Conservation (phyloP, 2,797 vertebrate species). For the Macrochelys suwanniensis region DNA sequence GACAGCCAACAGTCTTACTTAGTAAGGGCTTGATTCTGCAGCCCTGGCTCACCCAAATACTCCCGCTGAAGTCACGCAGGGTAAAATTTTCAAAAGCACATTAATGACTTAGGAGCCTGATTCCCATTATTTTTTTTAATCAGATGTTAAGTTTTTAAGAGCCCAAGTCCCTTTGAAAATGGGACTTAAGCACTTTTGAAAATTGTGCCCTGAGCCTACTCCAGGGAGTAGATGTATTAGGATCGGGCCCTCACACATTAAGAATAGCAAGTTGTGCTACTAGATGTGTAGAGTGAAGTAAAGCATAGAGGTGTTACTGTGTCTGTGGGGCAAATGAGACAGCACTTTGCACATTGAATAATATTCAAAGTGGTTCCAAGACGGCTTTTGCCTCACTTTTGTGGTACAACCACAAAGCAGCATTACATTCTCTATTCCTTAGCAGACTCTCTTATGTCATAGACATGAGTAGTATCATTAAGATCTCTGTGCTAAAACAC, state of each 20-base stretch:
- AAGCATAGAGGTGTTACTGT: not conserved
- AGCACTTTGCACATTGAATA: not conserved
- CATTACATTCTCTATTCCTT: not conserved
- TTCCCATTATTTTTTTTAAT: not conserved
- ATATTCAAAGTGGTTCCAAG: not conserved
- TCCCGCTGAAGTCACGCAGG: not conserved
- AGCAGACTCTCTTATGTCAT: not conserved
- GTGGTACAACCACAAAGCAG: not conserved
- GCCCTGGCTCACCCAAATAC: not conserved
- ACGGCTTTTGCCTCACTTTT: not conserved
- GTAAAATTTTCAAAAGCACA: not conserved
- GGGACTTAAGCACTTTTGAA: accelerated
- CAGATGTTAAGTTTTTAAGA: not conserved
- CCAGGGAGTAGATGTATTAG: not conserved
- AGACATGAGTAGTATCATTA: not conserved
- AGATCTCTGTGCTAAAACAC: not conserved
- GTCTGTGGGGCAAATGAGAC: not conserved
- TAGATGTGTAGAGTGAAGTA: not conserved
- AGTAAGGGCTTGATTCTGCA: not conserved
- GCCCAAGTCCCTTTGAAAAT: not conserved
- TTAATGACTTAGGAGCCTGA: not conserved
- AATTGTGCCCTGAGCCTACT: not conserved
- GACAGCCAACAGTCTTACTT: not conserved
- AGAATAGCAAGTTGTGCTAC: not conserved
- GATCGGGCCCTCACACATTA: not conserved